Conservation (phyloP, 2,797 vertebrate genomes). For the Silurus aristotelis region DNA sequence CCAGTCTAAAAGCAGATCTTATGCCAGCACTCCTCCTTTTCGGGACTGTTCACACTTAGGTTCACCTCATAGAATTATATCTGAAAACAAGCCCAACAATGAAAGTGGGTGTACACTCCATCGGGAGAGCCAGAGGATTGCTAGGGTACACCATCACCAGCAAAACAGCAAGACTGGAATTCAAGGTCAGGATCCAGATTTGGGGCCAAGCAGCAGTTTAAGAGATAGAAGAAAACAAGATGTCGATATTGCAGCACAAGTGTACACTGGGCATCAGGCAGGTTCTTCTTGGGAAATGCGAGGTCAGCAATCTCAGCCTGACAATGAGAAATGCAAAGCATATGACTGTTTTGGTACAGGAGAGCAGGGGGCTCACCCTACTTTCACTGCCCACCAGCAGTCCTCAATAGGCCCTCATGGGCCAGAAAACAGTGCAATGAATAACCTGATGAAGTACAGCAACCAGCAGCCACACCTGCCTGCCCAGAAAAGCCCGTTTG, state of each 20-base stretch:
- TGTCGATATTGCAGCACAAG: slow-evolving; percentile 67
- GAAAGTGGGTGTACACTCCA: slow-evolving; percentile 74
- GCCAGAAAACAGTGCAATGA: slow-evolving; percentile 89
- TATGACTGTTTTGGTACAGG: slow-evolving; percentile 79
- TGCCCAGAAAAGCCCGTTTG: slow-evolving; percentile 88
- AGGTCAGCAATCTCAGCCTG: slow-evolving; percentile 77
- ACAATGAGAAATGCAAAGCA: slow-evolving; percentile 69
- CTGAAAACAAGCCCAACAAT: slow-evolving; percentile 56
- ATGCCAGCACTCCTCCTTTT: slow-evolving; percentile 78
- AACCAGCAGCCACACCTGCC: slow-evolving; percentile 84
- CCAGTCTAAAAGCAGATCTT: slow-evolving; percentile 72
- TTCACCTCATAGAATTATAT: slow-evolving; percentile 57
- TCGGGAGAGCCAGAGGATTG: slow-evolving; percentile 85
- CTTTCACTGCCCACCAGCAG: slow-evolving; percentile 54
- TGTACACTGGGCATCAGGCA: slow-evolving; percentile 68
- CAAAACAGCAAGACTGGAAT: slow-evolving; percentile 69
- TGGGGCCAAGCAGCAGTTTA: slow-evolving; percentile 50
- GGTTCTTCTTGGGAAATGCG: slow-evolving; percentile 68
- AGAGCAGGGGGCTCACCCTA: slow-evolving; percentile 59
- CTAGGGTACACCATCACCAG: slow-evolving; percentile 93
- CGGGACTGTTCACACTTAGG: slow-evolving; percentile 71
- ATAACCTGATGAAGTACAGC: slow-evolving; percentile 93
- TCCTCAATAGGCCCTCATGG: slow-evolving; percentile 56
- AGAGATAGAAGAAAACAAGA: slow-evolving; percentile 78
- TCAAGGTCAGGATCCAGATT: slow-evolving; percentile 56